Conservation (phyloP, 2,113 vertebrate genomes). For the Ceyx melanurus region DNA sequence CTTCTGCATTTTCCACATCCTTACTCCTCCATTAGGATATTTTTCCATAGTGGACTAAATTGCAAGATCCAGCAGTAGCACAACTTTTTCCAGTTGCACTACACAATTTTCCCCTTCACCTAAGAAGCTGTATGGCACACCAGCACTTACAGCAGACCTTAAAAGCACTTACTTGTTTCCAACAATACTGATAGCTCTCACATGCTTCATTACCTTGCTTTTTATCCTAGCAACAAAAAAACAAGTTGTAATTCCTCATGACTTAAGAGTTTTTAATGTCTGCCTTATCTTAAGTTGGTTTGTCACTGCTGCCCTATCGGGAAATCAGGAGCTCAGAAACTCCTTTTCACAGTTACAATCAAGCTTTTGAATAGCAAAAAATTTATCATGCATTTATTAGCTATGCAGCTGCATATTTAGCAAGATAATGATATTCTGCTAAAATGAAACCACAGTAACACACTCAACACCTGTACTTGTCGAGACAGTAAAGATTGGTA, state of each 20-base stretch:
- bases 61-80: not conserved
- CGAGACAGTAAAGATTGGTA: not conserved
- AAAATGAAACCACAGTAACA: not conserved
- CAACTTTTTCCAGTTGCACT: not conserved
- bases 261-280: not conserved
- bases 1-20: not conserved
- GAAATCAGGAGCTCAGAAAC: not conserved
- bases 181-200: not conserved
- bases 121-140: not conserved
- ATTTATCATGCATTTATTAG: not conserved
- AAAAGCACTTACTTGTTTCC: not conserved
- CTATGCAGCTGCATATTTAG: not conserved
- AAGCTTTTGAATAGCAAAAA: not conserved
- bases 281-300: no score
- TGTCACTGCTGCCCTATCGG: not conserved
- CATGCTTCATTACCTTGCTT: not conserved
- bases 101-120: fast-evolving
- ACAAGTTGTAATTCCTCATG: not conserved
- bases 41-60: not conserved
- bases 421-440: not conserved
- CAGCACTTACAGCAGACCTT: no score
- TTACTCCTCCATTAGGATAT: not conserved
- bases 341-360: not conserved
- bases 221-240: not conserved
- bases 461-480: not conserved